Evolutionary conservation across 2,113 vertebrate genomes (phyloP), one percentile per base, ranked within the genome.

Genomic region (Melanocharis versteri): DNA sequence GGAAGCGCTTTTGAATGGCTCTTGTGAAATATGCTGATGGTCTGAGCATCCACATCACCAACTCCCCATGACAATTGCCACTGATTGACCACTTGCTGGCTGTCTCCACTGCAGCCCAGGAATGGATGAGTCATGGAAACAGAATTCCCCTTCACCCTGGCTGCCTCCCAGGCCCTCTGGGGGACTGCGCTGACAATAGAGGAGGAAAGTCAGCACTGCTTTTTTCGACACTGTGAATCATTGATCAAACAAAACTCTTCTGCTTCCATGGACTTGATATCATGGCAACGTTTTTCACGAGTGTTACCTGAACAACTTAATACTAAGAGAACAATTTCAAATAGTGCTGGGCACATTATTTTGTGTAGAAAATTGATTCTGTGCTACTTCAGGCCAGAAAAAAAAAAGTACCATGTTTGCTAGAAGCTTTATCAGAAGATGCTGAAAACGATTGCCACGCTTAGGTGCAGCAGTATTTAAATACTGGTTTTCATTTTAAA

Each of bases 11-110:
- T 81, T 60, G 47, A 90, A 73, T 53, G 60, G 40, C 80, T 88
- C 79, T 90, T 90, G 85, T 94, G 87, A 91, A 94, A 86, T 88
- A 93, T 68, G 85, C 78, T 92, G 79, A 95, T 96, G 87, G 85
- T 80, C 84, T 93, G 91, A 90, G 68, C 65, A 96, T 54, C 60
- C 69, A 16, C 77, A 82, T 86, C 82, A 70, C 37, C 86, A 40
- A 0, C 62, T 86, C 62, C 90, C 94, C 92, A 96, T 93, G 93
- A 95, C 95, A 97, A 95, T 93, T 83, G 93, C 56, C 90, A 33
- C 51, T 64, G 6, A 94, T 90, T 40, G 95, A 83, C 88, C 90
- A 83, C 88, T 93, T 87, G 91, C 70, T 73, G 87, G 58, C 82
- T 83, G 56, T 73, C 93, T 85, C 51, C 1, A 1, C 51, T 69